Percentiles rank a stretch among this genome's conserved stretches.
Evolutionary conservation across 2,113 vertebrate genomes (phyloP).

Genomic region (Perognathus longimembris): DNA sequence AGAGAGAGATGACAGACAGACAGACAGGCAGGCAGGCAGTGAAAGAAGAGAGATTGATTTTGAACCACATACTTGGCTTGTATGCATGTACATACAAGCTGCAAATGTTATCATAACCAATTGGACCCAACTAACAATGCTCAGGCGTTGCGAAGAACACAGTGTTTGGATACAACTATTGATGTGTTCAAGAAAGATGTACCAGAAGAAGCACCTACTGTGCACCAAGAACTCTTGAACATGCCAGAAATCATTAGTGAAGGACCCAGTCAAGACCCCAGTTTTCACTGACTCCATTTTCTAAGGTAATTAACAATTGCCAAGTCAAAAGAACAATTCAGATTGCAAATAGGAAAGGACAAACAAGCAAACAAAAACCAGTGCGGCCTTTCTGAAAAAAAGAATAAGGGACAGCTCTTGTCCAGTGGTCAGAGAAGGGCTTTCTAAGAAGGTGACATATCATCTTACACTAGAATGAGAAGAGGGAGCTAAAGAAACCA

Average conservation of each 20-base stretch:
- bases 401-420: neutral
- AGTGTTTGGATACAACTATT: neutral
- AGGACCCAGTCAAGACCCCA: neutral
- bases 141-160: neutral
- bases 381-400: neutral
- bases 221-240: neutral
- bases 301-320: neutral
- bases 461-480: neutral
- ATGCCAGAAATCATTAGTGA: neutral
- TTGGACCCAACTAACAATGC: neutral
- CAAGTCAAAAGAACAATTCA: neutral
- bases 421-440: neutral
- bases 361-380: neutral
- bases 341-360: neutral
- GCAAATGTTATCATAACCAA: neutral
- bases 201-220: neutral
- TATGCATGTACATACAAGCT: no score
- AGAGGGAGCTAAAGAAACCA: neutral
- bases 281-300: neutral
- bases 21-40: neutral
- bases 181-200: constrained; percentile 28
- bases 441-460: constrained; percentile 46
- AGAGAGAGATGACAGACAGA: neutral
- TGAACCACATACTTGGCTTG: neutral
- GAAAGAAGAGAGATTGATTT: neutral